phyloP scores from a whole-genome alignment of 2,113 vertebrate species.

The Myxocyprinus asiaticus region DNA sequence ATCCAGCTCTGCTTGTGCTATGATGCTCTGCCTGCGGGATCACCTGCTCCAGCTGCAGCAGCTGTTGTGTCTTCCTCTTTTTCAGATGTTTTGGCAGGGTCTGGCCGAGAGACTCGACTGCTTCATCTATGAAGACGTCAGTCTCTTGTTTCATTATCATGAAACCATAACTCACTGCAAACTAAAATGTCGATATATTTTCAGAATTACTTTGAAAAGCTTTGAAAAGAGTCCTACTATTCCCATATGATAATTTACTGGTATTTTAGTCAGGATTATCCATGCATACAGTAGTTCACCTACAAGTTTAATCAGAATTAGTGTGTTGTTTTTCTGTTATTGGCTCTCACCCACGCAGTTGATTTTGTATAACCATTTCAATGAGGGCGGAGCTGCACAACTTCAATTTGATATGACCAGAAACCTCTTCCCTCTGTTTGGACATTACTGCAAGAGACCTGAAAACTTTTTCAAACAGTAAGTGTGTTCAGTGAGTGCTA shows the following conservation, averaged over 20 bases:
- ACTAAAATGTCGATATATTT: too few relatives aligned
- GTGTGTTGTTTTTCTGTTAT: background rate
- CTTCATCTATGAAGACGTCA: conserved; percentile 93
- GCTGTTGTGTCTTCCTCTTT: conserved; percentile 87
- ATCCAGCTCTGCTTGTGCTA: conserved; percentile 88
- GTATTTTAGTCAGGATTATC: too few relatives aligned
- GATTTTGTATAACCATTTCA: conserved; percentile 94
- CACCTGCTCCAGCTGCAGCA: conserved; percentile 87
- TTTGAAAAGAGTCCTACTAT: too few relatives aligned
- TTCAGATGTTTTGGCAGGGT: conserved; percentile 91
- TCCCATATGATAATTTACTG: too few relatives aligned
- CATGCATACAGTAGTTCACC: too few relatives aligned
- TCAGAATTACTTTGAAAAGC: too few relatives aligned
- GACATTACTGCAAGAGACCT: conserved; percentile 96
- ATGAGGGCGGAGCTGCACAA: conserved; percentile 92
- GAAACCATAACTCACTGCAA: too few relatives aligned
- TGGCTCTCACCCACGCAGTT: conserved; percentile 69
- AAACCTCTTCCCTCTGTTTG: conserved; percentile 95
- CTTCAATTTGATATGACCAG: conserved; percentile 95
- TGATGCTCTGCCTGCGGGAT: conserved; percentile 88
- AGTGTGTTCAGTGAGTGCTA: conserved; percentile 59
- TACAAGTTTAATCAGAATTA: background rate
- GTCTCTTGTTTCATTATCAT: conserved; percentile 44
- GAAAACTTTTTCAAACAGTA: conserved; percentile 99
- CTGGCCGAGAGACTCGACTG: conserved; percentile 88